Base-by-base conservation (phyloP, 2,888 invertebrate species). In the Merodon equestris region DNA sequence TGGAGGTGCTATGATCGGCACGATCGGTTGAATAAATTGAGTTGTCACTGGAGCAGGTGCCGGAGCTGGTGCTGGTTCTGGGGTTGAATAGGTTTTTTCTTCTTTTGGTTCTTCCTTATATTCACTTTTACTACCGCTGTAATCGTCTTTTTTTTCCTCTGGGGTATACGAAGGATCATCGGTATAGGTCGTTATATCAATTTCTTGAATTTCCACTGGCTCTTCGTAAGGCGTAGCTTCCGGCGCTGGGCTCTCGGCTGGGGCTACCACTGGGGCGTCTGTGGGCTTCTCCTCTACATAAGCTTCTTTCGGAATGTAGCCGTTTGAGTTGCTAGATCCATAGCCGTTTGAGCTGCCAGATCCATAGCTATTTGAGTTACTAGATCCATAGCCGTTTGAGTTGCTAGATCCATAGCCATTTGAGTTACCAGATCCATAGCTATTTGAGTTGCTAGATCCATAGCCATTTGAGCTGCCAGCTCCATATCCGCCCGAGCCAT, bases 11-110 rank as follows among this genome's bases (percentile, higher is more conserved):
- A 63, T 27, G 7, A 70, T 53, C 12, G 76, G 76, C 9, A 77
- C 57, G 64, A 77, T 63, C 1, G 73, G 67, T 34, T 77, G 77
- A 15, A 77, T 58, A 18, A 72, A 17, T 18, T 77, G 77, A 13
- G 72, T 45, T 1, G 51, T 19, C 1, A 51, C 45, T 48, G 42
- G 44, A 1, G 45, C 1, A 38, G 38, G 53, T 1, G 45, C 1
- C 38, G 38, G 53, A 17, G 51, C 13, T 27, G 27, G 7, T 27
- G 27, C 27, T 7, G 27, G 27, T 27, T 27, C 27, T 7, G 27
- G 27, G 7, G 27, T 27, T 27, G 27, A 27, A 13, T 53, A 19
- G 1, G 40, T 0, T 13, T 27, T 42, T 1, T 42, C 54, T 9
- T 61, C 68, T 27, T 63, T 75, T 40, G 15, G 50, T 45, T 66